Base-by-base conservation (phyloP, 2,113 vertebrate genomes). In the Dicentrarchus labrax region DNA sequence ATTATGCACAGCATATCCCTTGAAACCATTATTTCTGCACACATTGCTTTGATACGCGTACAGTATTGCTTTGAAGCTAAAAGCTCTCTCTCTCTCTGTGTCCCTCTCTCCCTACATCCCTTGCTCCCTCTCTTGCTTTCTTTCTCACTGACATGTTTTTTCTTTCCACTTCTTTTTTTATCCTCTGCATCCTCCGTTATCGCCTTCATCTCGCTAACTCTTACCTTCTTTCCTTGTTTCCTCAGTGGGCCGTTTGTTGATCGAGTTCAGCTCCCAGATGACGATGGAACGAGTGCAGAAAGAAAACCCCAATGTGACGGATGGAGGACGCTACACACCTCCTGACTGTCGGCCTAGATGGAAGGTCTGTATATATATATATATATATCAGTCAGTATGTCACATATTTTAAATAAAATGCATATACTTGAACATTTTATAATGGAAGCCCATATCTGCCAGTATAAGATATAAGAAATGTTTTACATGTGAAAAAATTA, bases 211-310 rank as follows among this genome's bases (percentile, higher is more conserved):
- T 60, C 7, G 15, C 83, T 83, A 76, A 83, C 61, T 41, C 65
- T 66, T 73, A 59, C 30, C 73, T 39, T 72, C 72, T 53, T 11
- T 73, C 13, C 15, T n/a, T 79, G 30, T 65, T 56, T 75, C 75
- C 76, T 78, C 95, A 99, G 98, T 99, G 59, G 98, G 98, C 3
- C 97, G 97, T 70, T 95, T 99, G 89, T 96, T 99, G 90, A 99
- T 99, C 0, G 98, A 99, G 94, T 99, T 99, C 94, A 97, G 97
- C 91, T 98, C 98, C 72, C 97, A 95, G 94, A 98, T 99, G 98
- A 97, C 96, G 48, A 96, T 99, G 97, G 98, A 99, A 87, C 96
- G 97, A 80, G 98, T 99, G 86, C 98, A 99, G 93, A 96, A 96
- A 91, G 98, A 99, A 88, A 99, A 99, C 91, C 98, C 98, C 0